Conservation (phyloP, 2,797 vertebrate genomes). For the Pseudochromis fuscus region DNA sequence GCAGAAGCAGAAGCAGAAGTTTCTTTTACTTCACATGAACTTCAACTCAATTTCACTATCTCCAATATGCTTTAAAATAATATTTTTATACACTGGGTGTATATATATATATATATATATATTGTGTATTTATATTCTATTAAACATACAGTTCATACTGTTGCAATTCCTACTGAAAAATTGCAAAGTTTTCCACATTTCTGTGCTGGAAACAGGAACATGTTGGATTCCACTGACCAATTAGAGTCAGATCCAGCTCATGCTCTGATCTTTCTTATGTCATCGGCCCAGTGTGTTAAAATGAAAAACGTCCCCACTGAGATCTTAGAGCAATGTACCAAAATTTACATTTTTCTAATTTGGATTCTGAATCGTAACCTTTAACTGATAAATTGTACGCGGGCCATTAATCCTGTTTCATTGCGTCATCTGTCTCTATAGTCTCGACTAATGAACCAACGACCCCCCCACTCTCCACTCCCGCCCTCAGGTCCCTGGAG, state of each 20-base stretch:
- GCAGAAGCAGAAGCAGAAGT: neutral
- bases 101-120: too few species aligned
- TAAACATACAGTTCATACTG: neutral
- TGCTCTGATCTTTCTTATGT: slow-evolving; percentile 8
- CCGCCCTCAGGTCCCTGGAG: neutral
- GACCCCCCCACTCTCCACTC: neutral
- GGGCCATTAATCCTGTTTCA: slow-evolving; percentile 39
- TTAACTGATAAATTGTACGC: slow-evolving; percentile 39
- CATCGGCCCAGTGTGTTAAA: slow-evolving; percentile 19
- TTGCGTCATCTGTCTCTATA: slow-evolving; percentile 52
- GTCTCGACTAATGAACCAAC: slow-evolving; percentile 56
- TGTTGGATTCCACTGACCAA: slow-evolving; percentile 13
- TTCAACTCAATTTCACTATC: neutral
- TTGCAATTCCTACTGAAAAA: neutral
- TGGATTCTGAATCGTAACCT: slow-evolving; percentile 57
- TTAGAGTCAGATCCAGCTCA: neutral
- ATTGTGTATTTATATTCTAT: neutral
- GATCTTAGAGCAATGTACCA: slow-evolving; percentile 9
- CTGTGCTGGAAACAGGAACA: neutral
- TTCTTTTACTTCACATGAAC: slow-evolving; percentile 4
- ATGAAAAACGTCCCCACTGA: slow-evolving; percentile 22
- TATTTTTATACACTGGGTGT: neutral
- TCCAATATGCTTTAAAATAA: neutral
- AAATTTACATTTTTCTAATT: slow-evolving; percentile 51
- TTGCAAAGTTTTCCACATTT: neutral